Base-by-base conservation (phyloP, 1,140 invertebrate species). In the Colletes gigas region DNA sequence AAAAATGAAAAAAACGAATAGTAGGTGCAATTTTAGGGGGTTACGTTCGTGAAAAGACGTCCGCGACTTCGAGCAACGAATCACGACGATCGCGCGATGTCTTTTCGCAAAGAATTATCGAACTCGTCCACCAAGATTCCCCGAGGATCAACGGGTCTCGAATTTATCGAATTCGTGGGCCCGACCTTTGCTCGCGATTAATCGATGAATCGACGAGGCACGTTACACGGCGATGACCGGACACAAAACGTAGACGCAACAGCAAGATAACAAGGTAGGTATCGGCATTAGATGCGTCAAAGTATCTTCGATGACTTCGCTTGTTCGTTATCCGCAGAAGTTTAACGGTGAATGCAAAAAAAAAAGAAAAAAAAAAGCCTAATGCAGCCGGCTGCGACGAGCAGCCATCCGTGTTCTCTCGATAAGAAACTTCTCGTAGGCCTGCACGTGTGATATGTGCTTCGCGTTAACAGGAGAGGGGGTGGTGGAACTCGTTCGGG, bases 401-500 rank as follows among this genome's bases (percentile, higher is more conserved):
- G 19, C 50, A 30, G 60, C 17, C 4, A 52, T 21, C 12, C 50
- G 65, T 68, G 78, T 74, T 80, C 72, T 79, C 69, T 78, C 50
- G 77, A 55, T 78, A 78, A 72, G 17, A 65, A 78, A 30, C 52
- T 78, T 78, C 76, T 72, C 69, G 69, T 73, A 79, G 77, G 69
- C 69, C 77, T 79, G 77, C 77, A 79, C 77, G 77, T 79, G 70
- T 79, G 77, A 79, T 73, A 79, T 79, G 70, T 79, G 77, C 77
- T 79, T 79, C 77, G 77, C 47, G 57, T 73, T 79, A 78, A 70
- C 59, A 62, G 71, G 63, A 2, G 2, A 2, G 30, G 2, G 30
- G 30, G 30, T 0, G 30, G 30, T 30, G 30, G 12, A 67, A 41
- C 47, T 17, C 30, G 54, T 60, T 39, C 54, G 63, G 54, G 72